A percentile compares a stretch with the other conserved stretches of the same genome.
These are phyloP conservation scores for Microtus richardsoni DNA, from an alignment of 2,113 vertebrate species.

Conservation along the genomic window DNA sequence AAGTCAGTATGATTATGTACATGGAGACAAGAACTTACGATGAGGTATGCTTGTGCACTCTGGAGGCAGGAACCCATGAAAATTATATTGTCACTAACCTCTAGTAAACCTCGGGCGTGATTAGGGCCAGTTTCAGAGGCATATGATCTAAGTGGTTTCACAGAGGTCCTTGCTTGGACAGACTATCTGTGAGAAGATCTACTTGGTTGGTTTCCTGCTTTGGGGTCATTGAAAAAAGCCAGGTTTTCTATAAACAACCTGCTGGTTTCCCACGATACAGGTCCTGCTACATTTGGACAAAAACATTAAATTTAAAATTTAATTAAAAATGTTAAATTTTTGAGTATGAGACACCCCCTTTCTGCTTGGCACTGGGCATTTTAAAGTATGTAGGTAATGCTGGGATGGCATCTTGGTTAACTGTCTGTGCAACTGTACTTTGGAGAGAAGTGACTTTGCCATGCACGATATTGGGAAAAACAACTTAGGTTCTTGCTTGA, in stretches of 20 bases:
- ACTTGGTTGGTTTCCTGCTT: background rate
- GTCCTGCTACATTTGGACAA: background rate
- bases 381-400: background rate
- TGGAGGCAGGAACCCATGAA: background rate
- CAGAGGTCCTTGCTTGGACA: background rate
- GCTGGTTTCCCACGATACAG: background rate
- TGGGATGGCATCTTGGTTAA: background rate
- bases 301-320: background rate
- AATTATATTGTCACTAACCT: background rate
- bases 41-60: background rate
- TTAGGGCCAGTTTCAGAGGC: background rate
- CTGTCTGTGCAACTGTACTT: background rate
- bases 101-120: background rate
- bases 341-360: background rate
- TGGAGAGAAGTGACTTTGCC: background rate
- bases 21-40: too few species aligned
- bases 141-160: background rate
- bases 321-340: slow-evolving; percentile 17
- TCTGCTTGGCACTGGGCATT: background rate
- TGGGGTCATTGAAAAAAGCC: background rate
- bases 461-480: background rate
- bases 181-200: background rate
- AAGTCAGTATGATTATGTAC: background rate
- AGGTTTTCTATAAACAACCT: background rate
- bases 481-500: background rate